Conservation (phyloP, 2,113 vertebrate genomes). For the Tichodroma muraria region DNA sequence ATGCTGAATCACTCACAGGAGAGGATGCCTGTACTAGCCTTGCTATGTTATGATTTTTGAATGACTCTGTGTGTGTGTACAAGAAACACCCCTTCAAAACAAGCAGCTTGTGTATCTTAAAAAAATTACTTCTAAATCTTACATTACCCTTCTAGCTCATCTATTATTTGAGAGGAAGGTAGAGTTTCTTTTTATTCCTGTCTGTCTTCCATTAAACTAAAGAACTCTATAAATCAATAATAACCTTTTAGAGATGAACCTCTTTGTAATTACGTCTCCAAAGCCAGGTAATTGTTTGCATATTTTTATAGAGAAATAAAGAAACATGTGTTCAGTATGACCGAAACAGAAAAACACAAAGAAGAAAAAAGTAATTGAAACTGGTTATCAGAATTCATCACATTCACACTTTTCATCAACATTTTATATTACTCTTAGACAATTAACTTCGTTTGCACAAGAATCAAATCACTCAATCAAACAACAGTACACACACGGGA, state of each 20-base stretch:
- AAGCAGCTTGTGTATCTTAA: not conserved
- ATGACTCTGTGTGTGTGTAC: not conserved
- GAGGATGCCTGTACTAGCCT: not conserved
- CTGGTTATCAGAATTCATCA: slow-evolving; percentile 31
- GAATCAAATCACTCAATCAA: slow-evolving; percentile 38
- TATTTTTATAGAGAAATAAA: slow-evolving; percentile 70
- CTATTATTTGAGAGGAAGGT: slow-evolving; percentile 47
- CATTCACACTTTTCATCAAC: slow-evolving; percentile 36
- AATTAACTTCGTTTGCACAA: slow-evolving; percentile 60
- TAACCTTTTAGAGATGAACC: slow-evolving; percentile 72
- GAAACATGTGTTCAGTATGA: slow-evolving; percentile 43
- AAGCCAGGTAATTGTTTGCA: slow-evolving; percentile 77
- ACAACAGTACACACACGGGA: not conserved
- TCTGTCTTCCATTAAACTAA: slow-evolving; percentile 73
- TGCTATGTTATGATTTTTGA: not conserved
- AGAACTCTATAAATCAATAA: slow-evolving; percentile 73
- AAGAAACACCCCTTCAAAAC: not conserved
- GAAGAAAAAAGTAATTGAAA: not conserved
- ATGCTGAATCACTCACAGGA: not conserved
- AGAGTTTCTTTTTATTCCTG: slow-evolving; percentile 50
- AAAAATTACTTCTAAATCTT: slow-evolving; percentile 64
- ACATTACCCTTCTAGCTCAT: slow-evolving; percentile 57
- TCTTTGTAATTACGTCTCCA: slow-evolving; percentile 71
- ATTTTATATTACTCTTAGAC: slow-evolving; percentile 26
- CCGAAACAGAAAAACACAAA: not conserved